Evolutionary conservation across 2,888 invertebrate genomes (phyloP), one percentile per base, ranked within the genome.

Genomic region (Leptogaster cylindrica): DNA sequence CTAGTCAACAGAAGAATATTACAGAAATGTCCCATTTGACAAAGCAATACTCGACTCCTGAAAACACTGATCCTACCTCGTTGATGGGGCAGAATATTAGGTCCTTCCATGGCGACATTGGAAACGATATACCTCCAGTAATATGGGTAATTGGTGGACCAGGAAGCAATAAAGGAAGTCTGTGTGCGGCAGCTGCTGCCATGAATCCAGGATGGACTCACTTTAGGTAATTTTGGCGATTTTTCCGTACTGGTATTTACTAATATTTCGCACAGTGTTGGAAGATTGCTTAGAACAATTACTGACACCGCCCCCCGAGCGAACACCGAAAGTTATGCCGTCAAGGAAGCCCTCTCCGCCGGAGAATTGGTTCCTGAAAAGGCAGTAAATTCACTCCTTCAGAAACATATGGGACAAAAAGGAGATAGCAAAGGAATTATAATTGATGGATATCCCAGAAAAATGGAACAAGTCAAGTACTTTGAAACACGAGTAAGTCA

Each of bases 391-490:
- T 87, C 87, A 70, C 82, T 95, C 44, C 84, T 97, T 52, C 88
- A 91, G 68, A 85, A 83, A 1, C 88, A 91, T 25, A 84, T 92
- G 71, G 77, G 76, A 0, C 86, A 86, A 39, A 81, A 87, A 69
- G 82, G 82, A 36, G 87, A 86, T 5, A 87, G 87, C 18, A 84
- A 85, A 68, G 96, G 97, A 2, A 88, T 97, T 68, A 87, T 98
- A 67, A 87, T 99, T 65, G 97, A 97, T 75, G 97, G 97, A 0
- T 98, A 92, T 79, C 98, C 98, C 0, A 84, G 97, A 66, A 95
- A 96, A 76, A 83, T 95, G 77, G 88, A 89, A 52, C 97, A 98
- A 83, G 90, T 93, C 73, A 86, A 88, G 63, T 87, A 89, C 75
- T 98, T 97, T 79, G 93, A 98, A 81, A 87, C 85, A 66, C 93